Base-by-base conservation (phyloP, 2,113 vertebrate genomes). In the Synodontis membranacea region DNA sequence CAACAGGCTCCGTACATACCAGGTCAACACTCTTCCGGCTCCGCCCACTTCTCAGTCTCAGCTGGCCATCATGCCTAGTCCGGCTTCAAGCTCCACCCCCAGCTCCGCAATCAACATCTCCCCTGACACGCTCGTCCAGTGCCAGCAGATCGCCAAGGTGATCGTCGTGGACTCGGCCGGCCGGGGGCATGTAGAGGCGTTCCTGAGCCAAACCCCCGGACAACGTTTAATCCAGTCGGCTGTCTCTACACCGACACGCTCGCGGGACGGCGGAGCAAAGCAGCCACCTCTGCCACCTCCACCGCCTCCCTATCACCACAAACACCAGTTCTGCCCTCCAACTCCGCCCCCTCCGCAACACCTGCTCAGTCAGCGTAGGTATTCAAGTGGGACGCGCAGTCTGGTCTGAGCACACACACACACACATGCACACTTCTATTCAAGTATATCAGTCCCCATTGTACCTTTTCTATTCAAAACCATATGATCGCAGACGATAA, bases 1-100 rank as follows among this genome's bases (percentile, higher is more conserved):
- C 97, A 99, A 99, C 97, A 99, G 98, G 98, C 98, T 99, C 96
- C 97, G 98, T 97, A 98, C 97, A 96, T 98, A 97, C 96, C 98
- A 98, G 95, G 97, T 96, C 96, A 96, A 89, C 94, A 94, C 95
- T 90, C 90, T 93, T 92, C 93, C 94, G 94, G 90, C 84, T 86
- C 93, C 94, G 89, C 93, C 96, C 95, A 96, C 91, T 95, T 95
- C 94, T 94, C 93, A 90, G 87, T 94, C 95, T 86, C 95, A 94
- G 76, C 82, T 90, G 89, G 96, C 95, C 90, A 95, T 94, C 94
- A 93, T 91, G 93, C 95, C 92, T 94, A 94, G 94, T 94, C 87
- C 95, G 92, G 21, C 50, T 92, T 0, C 94, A 91, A 2, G 96
- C 96, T 68, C 89, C 84, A 34, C 48, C 91, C 0, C 94, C 92